phyloP scores from a whole-genome alignment of 2,888 invertebrate genomes.

The Harpagoxenus sublaevis region DNA sequence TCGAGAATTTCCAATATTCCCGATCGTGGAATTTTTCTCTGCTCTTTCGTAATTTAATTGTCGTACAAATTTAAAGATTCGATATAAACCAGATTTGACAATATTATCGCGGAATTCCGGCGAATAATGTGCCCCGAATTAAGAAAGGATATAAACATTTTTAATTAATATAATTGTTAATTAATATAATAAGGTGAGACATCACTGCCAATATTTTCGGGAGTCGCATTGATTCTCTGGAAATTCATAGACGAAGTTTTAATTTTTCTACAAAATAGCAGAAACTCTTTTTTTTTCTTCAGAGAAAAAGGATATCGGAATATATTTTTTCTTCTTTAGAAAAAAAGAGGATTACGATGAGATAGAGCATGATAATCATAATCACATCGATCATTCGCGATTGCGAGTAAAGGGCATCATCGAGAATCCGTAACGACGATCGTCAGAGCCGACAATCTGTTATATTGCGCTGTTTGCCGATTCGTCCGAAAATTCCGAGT shows the following conservation, averaged over 20 bases:
- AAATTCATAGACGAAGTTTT: not conserved
- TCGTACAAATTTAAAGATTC: not conserved
- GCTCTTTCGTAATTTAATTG: not conserved
- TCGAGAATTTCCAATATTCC: conserved; percentile 31
- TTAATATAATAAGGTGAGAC: conserved; percentile 31
- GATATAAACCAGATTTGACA: not conserved
- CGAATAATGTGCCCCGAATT: not conserved
- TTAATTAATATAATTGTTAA: conserved; percentile 3
- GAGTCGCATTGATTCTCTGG: not conserved
- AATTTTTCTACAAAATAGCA: not conserved
- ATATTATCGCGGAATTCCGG: not conserved
- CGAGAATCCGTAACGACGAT: conserved; percentile 64
- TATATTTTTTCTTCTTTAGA: not conserved
- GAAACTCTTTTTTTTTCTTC: not conserved
- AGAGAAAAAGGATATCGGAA: not conserved
- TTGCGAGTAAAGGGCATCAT: conserved; percentile 59
- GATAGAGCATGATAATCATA: not conserved
- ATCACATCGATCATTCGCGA: conserved; percentile 44
- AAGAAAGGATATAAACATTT: not conserved
- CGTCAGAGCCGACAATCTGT: conserved; percentile 79
- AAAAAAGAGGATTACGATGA: not conserved
- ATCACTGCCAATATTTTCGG: conserved; percentile 31
- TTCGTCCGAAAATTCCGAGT: conserved; percentile 58
- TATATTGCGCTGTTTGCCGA: conserved; percentile 76
- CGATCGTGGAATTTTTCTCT: conserved; percentile 10